phyloP scores from a whole-genome alignment of 92 coral and sea anemone species.

The Epizoanthus ramosus region DNA sequence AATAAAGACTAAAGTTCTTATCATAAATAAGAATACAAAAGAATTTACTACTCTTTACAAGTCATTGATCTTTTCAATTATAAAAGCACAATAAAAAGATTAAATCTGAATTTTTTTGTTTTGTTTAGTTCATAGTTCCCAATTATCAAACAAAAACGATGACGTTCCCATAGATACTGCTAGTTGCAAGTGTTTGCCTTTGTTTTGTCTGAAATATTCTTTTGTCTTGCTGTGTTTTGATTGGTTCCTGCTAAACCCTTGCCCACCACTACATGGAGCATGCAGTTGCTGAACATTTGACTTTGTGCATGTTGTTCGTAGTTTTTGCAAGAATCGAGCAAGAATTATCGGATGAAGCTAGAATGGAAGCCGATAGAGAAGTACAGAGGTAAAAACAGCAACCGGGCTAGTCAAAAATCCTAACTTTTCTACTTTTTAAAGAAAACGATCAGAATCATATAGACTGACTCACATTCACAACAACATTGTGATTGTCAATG shows the following conservation, averaged over 20 bases:
- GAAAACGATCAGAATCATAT: not conserved
- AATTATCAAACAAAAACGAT: not conserved
- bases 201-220: not conserved
- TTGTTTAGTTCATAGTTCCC: too few relatives aligned
- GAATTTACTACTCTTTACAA: too few relatives aligned
- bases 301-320: not conserved
- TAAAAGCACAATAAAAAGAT: too few relatives aligned
- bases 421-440: not conserved
- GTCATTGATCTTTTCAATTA: too few relatives aligned
- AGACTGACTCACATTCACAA: not conserved
- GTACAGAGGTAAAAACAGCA: not conserved
- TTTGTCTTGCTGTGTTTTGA: conserved; percentile 11
- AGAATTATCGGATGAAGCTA: not conserved
- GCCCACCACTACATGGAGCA: not conserved
- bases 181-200: not conserved
- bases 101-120: too few relatives aligned
- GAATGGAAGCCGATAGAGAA: not conserved
- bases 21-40: too few relatives aligned
- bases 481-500: too few relatives aligned
- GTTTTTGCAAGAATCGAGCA: not conserved
- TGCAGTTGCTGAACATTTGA: not conserved
- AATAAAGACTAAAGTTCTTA: too few relatives aligned
- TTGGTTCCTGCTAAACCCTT: conserved; percentile 21
- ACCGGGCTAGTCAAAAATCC: not conserved
- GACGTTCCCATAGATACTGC: conserved; percentile 29